phyloP scores from a whole-genome alignment of 2,888 invertebrate species.

The Molanna angustata region DNA sequence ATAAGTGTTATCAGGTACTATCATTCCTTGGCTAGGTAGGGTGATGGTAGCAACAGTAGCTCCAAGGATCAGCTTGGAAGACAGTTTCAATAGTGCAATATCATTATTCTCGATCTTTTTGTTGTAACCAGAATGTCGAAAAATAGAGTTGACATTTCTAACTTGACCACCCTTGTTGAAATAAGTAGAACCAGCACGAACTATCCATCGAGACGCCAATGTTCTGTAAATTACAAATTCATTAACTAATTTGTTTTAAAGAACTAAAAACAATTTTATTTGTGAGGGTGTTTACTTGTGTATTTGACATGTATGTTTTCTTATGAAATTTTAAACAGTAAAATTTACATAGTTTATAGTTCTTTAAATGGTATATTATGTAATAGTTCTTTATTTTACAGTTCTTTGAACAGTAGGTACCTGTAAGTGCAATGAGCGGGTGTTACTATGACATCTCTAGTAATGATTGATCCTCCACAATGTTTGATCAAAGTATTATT shows the following conservation, averaged over 20 bases:
- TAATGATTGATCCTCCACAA: conserved; percentile 47
- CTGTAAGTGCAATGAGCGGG: conserved; percentile 46
- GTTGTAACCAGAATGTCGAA: conserved; percentile 42
- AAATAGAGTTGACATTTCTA: conserved; percentile 39
- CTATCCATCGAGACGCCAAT: conserved; percentile 6
- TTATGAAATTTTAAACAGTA: too few relatives aligned
- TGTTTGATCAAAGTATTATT: conserved; percentile 38
- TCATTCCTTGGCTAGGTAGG: not conserved
- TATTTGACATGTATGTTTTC: too few relatives aligned
- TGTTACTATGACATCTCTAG: conserved; percentile 40
- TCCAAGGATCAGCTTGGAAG: conserved; percentile 21
- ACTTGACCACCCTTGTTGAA: conserved; percentile 42
- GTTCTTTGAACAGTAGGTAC: too few relatives aligned
- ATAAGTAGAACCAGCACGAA: conserved; percentile 35
- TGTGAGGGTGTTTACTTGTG: too few relatives aligned
- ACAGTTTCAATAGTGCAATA: conserved; percentile 43
- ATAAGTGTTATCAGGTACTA: not conserved
- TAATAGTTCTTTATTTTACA: too few relatives aligned
- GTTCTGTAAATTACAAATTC: conserved; percentile 14
- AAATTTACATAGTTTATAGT: too few relatives aligned
- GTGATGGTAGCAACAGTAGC: not conserved
- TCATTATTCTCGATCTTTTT: conserved; percentile 42
- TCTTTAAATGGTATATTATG: too few relatives aligned
- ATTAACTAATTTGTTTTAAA: not conserved
- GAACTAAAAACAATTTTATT: not conserved